phyloP scores from a whole-genome alignment of 1,140 invertebrate genomes.

The Drosophila fuyamai region DNA sequence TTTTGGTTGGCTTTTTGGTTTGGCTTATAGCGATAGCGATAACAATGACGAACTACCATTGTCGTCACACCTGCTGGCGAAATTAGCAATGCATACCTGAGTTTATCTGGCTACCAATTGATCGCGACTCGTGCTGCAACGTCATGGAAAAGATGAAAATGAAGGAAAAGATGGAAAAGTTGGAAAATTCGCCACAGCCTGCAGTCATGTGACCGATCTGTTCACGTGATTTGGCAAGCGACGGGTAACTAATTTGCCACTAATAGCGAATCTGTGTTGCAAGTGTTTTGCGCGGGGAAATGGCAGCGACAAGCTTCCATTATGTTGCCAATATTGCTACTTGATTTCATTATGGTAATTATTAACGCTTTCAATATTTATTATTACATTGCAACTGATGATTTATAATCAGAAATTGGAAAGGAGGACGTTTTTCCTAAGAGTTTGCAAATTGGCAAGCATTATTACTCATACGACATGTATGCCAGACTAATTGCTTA shows the following conservation, averaged over 20 bases:
- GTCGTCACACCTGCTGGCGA: conserved; percentile 35
- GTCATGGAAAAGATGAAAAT: conserved; percentile 3
- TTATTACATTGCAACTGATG: conserved; percentile 9
- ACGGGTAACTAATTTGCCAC: conserved; percentile 36
- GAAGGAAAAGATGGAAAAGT: conserved; percentile 10
- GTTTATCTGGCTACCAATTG: conserved; percentile 24
- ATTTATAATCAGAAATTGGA: not conserved
- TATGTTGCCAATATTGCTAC: conserved; percentile 24
- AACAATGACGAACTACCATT: conserved; percentile 24
- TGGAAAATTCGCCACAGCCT: conserved; percentile 12
- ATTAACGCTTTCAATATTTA: conserved; percentile 29
- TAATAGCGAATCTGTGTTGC: conserved; percentile 37
- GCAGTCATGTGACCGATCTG: conserved; percentile 28
- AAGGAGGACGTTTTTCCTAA: not conserved
- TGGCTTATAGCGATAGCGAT: conserved; percentile 7
- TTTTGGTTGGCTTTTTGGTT: not conserved
- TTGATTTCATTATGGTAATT: conserved; percentile 44
- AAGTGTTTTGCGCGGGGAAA: conserved; percentile 40
- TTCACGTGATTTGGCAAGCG: conserved; percentile 15
- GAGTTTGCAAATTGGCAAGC: not conserved
- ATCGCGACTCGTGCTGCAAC: conserved; percentile 18
- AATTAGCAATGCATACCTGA: conserved; percentile 26
- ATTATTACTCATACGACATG: conserved; percentile 8
- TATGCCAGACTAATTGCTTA: not conserved
- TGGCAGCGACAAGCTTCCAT: conserved; percentile 12